A percentile compares a stretch with the other conserved stretches of the same genome.
phyloP scores from a whole-genome alignment of 2,113 vertebrate species.

The Suncus etruscus region DNA sequence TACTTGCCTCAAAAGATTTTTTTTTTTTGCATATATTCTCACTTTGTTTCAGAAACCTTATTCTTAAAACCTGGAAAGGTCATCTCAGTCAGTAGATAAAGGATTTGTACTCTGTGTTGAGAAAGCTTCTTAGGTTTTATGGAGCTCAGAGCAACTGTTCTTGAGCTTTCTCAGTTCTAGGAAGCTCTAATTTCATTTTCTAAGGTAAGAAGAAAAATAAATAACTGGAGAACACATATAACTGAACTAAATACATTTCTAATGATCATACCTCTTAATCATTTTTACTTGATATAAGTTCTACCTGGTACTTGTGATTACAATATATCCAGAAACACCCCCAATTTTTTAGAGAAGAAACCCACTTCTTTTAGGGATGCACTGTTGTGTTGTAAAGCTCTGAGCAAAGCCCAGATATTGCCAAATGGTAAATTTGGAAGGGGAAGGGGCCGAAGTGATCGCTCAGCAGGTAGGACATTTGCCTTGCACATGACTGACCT shows the following conservation, averaged over 20 bases:
- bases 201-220: constrained; percentile 17
- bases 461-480: too few relatives aligned
- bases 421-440: constrained; percentile 20
- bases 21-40: neutral
- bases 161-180: constrained; percentile 40
- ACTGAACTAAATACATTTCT: constrained; percentile 15
- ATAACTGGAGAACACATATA: neutral
- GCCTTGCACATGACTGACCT: too few relatives aligned
- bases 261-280: neutral
- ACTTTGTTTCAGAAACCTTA: constrained; percentile 46
- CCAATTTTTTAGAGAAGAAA: constrained; percentile 20
- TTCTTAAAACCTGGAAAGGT: constrained; percentile 27
- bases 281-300: neutral
- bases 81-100: neutral
- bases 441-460: neutral
- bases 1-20: neutral
- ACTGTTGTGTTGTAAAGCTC: neutral
- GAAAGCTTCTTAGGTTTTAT: constrained; percentile 37
- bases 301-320: neutral
- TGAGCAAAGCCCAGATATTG: constrained; percentile 7
- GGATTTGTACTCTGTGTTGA: neutral
- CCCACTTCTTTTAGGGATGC: neutral
- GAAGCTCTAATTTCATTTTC: constrained; percentile 41
- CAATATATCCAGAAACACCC: constrained; percentile 45
- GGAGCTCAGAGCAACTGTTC: constrained; percentile 26